These are phyloP conservation scores for Eristalinus sepulchralis DNA, from an alignment of 2,888 invertebrate species.

Conservation along the genomic window DNA sequence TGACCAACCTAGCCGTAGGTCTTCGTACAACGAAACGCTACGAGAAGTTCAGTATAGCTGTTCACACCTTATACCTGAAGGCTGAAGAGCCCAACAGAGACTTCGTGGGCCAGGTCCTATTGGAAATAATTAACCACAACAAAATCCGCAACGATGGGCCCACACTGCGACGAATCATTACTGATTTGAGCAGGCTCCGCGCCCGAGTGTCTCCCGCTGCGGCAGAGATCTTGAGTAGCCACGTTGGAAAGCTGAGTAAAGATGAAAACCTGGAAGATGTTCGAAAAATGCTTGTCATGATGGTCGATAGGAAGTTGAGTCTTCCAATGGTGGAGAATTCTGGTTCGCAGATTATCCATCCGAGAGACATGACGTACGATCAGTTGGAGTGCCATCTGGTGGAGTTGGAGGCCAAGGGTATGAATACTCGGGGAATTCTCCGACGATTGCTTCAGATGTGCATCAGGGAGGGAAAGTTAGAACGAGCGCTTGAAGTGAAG, in stretches of 20 bases:
- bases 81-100: conserved; percentile 82
- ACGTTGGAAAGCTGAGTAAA: conserved; percentile 73
- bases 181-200: conserved; percentile 78
- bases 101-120: conserved; percentile 83
- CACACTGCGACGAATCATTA: conserved; percentile 80
- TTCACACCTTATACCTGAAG: conserved; percentile 81
- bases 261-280: conserved; percentile 66
- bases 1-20: conserved; percentile 81
- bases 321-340: conserved; percentile 72
- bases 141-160: conserved; percentile 80
- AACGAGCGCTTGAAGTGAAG: conserved; percentile 83
- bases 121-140: conserved; percentile 81
- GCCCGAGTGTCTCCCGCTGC: conserved; percentile 82
- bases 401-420: conserved; percentile 85
- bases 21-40: conserved; percentile 81
- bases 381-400: conserved; percentile 85
- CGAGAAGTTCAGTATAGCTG: conserved; percentile 81
- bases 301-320: conserved; percentile 80
- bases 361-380: conserved; percentile 84
- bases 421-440: conserved; percentile 86
- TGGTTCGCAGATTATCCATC: conserved; percentile 81
- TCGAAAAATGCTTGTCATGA: conserved; percentile 76
- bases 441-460: conserved; percentile 84
- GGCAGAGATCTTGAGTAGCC: conserved; percentile 80
- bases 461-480: conserved; percentile 83